Conservation (phyloP, 2,797 vertebrate species). For the Sebastes reedi region DNA sequence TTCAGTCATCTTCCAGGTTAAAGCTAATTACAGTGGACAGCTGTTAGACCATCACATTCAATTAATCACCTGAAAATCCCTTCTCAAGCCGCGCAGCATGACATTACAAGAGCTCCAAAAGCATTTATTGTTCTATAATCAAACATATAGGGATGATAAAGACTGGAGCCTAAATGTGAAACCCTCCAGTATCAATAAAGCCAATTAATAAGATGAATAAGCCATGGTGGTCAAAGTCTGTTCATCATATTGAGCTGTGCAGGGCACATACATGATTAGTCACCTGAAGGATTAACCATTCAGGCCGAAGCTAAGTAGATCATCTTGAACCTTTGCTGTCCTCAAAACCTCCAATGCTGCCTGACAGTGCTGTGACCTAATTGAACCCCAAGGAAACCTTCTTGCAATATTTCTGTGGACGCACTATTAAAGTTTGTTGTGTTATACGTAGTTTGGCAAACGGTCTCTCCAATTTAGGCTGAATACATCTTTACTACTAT, state of each 20-base stretch:
- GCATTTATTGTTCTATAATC: not conserved
- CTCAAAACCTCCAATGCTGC: conserved; percentile 40
- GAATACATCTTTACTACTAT: not conserved
- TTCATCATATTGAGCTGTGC: conserved; percentile 24
- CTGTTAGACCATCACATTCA: conserved; percentile 28
- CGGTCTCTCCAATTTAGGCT: not conserved
- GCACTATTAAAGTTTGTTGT: not conserved
- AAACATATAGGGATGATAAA: not conserved
- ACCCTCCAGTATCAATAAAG: not conserved
- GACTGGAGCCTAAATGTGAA: conserved; percentile 3
- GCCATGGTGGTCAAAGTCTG: not conserved
- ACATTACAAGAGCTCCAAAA: not conserved
- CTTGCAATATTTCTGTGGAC: not conserved
- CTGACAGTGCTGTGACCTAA: conserved; percentile 16
- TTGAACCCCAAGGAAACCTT: conserved; percentile 1
- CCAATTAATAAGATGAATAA: conserved; percentile 15
- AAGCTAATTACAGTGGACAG: conserved; percentile 24
- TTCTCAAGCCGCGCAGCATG: not conserved
- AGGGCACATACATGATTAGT: conserved; percentile 41
- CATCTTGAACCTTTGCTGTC: conserved; percentile 59
- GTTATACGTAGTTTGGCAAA: not conserved
- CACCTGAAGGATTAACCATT: conserved; percentile 62
- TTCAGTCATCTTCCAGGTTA: not conserved
- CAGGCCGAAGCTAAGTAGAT: conserved; percentile 64
- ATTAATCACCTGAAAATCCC: conserved; percentile 34